phyloP scores from a whole-genome alignment of 2,113 vertebrate genomes.

The Colius striatus region DNA sequence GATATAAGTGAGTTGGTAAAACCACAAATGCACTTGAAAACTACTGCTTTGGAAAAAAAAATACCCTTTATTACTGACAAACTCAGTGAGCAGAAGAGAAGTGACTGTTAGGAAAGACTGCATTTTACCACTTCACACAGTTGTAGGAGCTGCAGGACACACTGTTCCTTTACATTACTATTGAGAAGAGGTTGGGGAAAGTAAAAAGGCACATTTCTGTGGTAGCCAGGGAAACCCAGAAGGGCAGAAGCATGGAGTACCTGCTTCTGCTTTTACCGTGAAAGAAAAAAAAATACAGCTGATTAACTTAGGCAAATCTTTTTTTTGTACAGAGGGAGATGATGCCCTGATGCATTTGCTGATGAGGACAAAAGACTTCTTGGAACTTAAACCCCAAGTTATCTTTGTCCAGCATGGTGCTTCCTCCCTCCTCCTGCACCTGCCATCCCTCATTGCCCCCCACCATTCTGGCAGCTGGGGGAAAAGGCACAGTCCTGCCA shows the following conservation, averaged over 20 bases:
- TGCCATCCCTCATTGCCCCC: too few relatives aligned
- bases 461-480: too few relatives aligned
- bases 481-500: not conserved
- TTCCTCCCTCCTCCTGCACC: not conserved
- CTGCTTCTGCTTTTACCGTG: not conserved
- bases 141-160: not conserved
- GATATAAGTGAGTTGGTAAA: not conserved
- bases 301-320: not conserved
- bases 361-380: not conserved
- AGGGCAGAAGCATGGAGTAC: not conserved
- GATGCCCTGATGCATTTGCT: not conserved
- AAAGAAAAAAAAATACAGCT: not conserved
- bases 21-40: not conserved
- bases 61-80: not conserved
- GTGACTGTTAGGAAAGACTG: not conserved
- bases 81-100: not conserved
- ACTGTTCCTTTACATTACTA: not conserved
- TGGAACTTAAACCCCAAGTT: not conserved
- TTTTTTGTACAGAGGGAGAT: not conserved
- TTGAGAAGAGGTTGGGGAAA: not conserved
- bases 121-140: not conserved
- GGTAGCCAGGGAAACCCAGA: not conserved
- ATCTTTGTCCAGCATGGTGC: rapidly evolving
- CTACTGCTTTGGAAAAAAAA: not conserved
- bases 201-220: not conserved